These are phyloP conservation scores for Poeciliopsis paucimaculata DNA, from an alignment of 2,797 vertebrate species.

Conservation along the genomic window DNA sequence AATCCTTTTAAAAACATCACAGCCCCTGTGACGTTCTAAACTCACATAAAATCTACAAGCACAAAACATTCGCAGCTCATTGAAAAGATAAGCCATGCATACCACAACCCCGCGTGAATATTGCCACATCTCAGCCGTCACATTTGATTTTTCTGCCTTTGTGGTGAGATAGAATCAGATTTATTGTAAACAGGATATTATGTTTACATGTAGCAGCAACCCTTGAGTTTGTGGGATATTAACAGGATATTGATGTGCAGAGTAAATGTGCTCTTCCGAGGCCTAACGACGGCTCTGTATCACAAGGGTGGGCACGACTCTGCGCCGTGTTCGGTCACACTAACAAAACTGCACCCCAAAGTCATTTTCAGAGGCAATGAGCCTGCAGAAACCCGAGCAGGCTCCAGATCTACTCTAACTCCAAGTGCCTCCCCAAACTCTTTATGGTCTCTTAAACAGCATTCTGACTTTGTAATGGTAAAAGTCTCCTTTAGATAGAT, in stretches of 20 bases:
- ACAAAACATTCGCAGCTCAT: slow-evolving; percentile 9
- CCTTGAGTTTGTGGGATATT: slow-evolving; percentile 60
- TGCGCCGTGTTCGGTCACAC: slow-evolving; percentile 36
- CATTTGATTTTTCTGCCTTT: slow-evolving; percentile 36
- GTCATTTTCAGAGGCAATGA: slow-evolving; percentile 71
- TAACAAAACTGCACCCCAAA: slow-evolving; percentile 58
- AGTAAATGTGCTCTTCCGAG: slow-evolving; percentile 37
- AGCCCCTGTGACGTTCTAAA: slow-evolving; percentile 4
- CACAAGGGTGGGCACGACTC: slow-evolving; percentile 20
- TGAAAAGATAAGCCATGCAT: slow-evolving; percentile 46
- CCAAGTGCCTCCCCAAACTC: slow-evolving; percentile 33
- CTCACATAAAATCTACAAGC: slow-evolving; percentile 27
- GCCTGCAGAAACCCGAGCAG: slow-evolving; percentile 49
- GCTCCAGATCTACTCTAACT: slow-evolving; percentile 14
- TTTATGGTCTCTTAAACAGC: slow-evolving; percentile 41
- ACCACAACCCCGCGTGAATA: slow-evolving; percentile 26
- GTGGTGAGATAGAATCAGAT: slow-evolving; percentile 48
- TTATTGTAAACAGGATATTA: slow-evolving; percentile 74
- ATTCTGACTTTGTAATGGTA: slow-evolving; percentile 42
- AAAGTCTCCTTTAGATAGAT: slow-evolving; percentile 36
- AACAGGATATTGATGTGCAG: slow-evolving; percentile 77
- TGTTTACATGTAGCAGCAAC: slow-evolving; percentile 58
- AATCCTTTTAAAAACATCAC: not conserved
- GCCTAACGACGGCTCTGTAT: slow-evolving; percentile 54
- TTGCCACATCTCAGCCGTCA: slow-evolving; percentile 15